phyloP scores from a whole-genome alignment of 1,140 invertebrate genomes.

The Phenacoccus solenopsis region DNA sequence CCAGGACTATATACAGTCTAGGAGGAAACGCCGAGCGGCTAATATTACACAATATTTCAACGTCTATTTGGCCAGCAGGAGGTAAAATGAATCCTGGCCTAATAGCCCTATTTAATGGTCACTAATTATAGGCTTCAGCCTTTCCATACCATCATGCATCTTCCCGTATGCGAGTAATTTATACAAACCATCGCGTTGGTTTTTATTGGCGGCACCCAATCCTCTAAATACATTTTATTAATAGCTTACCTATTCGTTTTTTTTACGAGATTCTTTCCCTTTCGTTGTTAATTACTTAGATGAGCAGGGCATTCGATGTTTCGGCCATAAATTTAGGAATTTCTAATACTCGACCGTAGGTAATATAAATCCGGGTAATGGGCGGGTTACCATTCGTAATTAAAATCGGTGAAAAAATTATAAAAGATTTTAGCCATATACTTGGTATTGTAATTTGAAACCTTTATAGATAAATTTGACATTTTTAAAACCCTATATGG shows the following conservation, averaged over 20 bases:
- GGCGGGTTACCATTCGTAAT: neutral
- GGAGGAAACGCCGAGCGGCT: no score
- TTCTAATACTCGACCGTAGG: neutral
- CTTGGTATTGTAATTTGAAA: neutral
- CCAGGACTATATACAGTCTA: no score
- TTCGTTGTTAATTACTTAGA: neutral
- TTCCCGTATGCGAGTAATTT: neutral
- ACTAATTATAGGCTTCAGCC: neutral
- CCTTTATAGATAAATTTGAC: neutral
- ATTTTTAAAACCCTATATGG: no score
- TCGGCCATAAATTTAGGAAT: neutral
- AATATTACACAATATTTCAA: neutral
- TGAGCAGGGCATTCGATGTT: neutral
- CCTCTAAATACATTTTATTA: neutral
- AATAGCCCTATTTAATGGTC: constrained; percentile 8
- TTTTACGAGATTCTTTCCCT: neutral
- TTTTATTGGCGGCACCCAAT: constrained; percentile 1
- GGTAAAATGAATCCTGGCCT: constrained; percentile 9
- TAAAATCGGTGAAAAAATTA: neutral
- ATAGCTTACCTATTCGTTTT: neutral
- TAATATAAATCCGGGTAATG: neutral
- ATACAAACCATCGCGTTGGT: neutral
- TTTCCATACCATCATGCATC: neutral
- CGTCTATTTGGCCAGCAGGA: constrained; percentile 4
- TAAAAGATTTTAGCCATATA: neutral